A percentile compares a stretch with the other conserved stretches of the same genome.
Conservation (phyloP, 2,113 vertebrate genomes). For the Catagonus wagneri region DNA sequence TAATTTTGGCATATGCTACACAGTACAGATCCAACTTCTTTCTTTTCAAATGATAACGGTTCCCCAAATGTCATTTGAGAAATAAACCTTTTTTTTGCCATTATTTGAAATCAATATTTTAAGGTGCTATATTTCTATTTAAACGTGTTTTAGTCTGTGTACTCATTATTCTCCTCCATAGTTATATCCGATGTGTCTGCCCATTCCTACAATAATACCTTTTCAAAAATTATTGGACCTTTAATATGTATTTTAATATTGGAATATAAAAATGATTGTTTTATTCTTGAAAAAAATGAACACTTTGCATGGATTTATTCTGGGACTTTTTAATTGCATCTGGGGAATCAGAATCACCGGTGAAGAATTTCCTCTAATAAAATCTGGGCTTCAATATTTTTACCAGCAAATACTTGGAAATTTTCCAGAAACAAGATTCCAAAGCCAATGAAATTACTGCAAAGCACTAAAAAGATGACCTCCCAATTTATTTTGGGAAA, state of each 20-base stretch:
- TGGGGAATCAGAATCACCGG: not conserved
- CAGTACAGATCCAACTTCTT: not conserved
- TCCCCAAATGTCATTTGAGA: not conserved
- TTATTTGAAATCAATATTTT: conserved; percentile 23
- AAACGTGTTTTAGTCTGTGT: not conserved
- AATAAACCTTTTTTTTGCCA: not conserved
- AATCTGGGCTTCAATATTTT: conserved; percentile 13
- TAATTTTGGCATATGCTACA: not conserved
- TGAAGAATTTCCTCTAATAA: conserved; percentile 50
- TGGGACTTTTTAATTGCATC: not conserved
- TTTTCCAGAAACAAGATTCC: conserved; percentile 36
- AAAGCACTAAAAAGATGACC: conserved; percentile 3
- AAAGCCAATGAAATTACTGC: not conserved
- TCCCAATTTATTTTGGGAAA: not conserved
- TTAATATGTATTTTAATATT: not conserved
- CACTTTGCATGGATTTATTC: not conserved
- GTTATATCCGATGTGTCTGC: not conserved
- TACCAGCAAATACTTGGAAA: not conserved
- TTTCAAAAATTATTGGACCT: not conserved
- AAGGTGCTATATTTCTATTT: not conserved
- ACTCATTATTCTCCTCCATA: not conserved
- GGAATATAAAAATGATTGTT: not conserved
- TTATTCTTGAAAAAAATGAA: not conserved
- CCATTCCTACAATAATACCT: not conserved
- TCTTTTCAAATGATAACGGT: not conserved